These are phyloP conservation scores for Dasyornis broadbenti DNA, from an alignment of 2,113 vertebrate species.

Conservation along the genomic window DNA sequence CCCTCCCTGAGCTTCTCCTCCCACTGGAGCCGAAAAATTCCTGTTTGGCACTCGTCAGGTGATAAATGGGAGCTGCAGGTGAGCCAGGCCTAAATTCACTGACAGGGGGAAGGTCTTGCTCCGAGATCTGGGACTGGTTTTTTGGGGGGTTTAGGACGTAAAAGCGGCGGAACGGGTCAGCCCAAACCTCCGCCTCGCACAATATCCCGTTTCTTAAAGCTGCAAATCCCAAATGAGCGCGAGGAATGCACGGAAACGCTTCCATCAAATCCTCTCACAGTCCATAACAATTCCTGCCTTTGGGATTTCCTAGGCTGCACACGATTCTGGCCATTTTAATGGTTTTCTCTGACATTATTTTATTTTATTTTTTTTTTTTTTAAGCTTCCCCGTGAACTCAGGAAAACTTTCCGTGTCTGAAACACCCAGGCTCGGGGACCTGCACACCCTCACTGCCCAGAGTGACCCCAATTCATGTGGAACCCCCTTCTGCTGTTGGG, in stretches of 20 bases:
- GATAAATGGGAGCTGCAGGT: not conserved
- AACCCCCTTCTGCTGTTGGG: not conserved
- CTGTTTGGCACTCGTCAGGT: not conserved
- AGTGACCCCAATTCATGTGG: not conserved
- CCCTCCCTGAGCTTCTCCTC: not conserved
- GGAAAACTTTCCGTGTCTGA: not conserved
- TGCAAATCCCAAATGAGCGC: not conserved
- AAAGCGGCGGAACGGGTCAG: not conserved
- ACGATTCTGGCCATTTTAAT: not conserved
- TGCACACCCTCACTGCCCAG: not conserved
- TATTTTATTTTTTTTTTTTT: not conserved
- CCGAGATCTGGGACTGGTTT: not conserved
- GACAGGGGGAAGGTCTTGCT: not conserved
- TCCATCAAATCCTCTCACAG: conserved; percentile 4
- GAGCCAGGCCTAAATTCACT: not conserved
- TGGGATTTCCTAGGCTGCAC: not conserved
- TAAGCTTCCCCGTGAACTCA: not conserved
- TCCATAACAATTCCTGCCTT: not conserved
- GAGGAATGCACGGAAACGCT: not conserved
- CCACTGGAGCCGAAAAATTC: not conserved
- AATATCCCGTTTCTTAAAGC: conserved; percentile 34
- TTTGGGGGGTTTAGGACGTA: not conserved
- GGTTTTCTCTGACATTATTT: not conserved
- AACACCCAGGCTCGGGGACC: not conserved
- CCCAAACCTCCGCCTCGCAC: not conserved